A percentile compares a stretch with the other conserved stretches of the same genome.
These are phyloP conservation scores for Tragelaphus imberbis DNA, from an alignment of 2,113 vertebrate species.

Conservation along the genomic window DNA sequence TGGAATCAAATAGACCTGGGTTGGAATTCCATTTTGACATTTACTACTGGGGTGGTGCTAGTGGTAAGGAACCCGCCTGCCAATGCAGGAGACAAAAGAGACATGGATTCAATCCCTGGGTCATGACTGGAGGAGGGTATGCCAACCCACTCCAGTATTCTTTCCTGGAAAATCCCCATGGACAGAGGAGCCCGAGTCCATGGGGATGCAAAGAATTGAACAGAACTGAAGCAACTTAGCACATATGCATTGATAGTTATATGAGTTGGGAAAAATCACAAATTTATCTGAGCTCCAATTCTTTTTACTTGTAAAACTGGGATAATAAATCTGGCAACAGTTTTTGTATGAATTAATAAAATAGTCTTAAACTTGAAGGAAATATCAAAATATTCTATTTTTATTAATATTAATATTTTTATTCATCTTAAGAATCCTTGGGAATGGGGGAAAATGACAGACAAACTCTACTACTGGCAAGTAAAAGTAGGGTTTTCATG, in stretches of 20 bases:
- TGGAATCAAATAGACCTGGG: not conserved
- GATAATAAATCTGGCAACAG: not conserved
- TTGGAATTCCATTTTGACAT: not conserved
- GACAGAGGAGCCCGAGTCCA: not conserved
- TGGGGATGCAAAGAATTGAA: not conserved
- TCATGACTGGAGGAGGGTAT: not conserved
- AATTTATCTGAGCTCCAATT: not conserved
- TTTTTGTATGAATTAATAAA: conserved; percentile 14
- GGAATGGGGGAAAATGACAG: not conserved
- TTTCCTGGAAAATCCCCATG: not conserved
- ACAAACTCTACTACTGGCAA: not conserved
- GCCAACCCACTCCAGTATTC: not conserved
- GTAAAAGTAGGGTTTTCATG: not conserved
- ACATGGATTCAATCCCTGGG: not conserved
- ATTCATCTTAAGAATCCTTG: not conserved
- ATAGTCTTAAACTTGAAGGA: not conserved
- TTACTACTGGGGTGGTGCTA: not conserved
- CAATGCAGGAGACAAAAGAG: not conserved
- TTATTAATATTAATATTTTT: not conserved
- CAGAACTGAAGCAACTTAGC: not conserved
- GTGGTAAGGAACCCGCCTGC: not conserved
- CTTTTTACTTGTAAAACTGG: not conserved
- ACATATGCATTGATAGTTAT: not conserved
- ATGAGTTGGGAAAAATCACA: not conserved
- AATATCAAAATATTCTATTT: not conserved